Evolutionary conservation across 2,888 invertebrate genomes (phyloP).

Genomic region (Microplitis manilae): DNA sequence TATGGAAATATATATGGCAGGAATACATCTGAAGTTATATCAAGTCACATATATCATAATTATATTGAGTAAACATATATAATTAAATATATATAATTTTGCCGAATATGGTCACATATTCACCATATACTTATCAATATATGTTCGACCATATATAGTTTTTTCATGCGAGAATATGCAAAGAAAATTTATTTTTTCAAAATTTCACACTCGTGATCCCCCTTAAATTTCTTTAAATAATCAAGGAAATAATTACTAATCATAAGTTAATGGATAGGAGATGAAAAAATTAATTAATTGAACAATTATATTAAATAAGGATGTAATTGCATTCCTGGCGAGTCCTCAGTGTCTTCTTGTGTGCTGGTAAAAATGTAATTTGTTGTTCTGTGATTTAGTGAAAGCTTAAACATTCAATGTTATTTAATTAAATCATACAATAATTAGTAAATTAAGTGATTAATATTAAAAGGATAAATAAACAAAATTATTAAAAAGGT

Average conservation of each 20-base stretch:
- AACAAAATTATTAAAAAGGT: conserved; percentile 11
- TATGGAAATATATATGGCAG: no score
- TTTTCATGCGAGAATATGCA: no score
- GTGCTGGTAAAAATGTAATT: conserved; percentile 18
- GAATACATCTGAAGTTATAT: no score
- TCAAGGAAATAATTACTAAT: background rate
- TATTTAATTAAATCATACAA: conserved; percentile 36
- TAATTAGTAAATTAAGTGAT: conserved; percentile 24
- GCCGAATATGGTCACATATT: no score
- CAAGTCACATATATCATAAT: no score
- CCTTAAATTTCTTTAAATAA: background rate
- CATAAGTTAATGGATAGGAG: background rate
- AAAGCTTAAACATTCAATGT: conserved; percentile 27
- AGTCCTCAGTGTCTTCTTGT: conserved; percentile 26
- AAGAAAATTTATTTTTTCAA: no score
- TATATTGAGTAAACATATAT: no score
- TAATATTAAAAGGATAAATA: conserved; percentile 18
- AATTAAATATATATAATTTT: no score
- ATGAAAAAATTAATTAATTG: background rate
- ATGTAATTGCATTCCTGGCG: conserved; percentile 11
- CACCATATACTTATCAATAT: no score
- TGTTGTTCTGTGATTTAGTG: background rate
- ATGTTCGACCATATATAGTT: no score
- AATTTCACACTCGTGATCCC: no score
- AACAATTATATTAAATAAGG: background rate